A percentile compares a stretch with the other conserved stretches of the same genome.
These are phyloP conservation scores for Paralvinella palmiformis DNA, from an alignment of 1,140 invertebrate genomes.

Conservation along the genomic window DNA sequence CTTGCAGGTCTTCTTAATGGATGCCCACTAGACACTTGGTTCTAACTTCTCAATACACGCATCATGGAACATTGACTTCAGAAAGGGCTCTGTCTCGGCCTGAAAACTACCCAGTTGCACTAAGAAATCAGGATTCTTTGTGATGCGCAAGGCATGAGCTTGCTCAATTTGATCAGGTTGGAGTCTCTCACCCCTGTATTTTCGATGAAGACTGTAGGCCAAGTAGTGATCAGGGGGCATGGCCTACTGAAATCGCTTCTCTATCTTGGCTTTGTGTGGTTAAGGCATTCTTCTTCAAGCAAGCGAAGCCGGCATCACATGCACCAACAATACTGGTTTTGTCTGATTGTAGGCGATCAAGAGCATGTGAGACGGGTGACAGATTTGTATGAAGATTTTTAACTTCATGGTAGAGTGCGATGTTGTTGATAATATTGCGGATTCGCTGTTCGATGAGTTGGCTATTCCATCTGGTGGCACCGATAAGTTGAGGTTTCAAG, in stretches of 20 bases:
- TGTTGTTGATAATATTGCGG: background rate
- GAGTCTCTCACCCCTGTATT: background rate
- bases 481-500: background rate
- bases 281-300: background rate
- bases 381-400: background rate
- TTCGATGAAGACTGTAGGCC: background rate
- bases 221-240: conserved; percentile 2
- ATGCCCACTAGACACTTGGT: too few species aligned
- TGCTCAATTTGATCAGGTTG: too few species aligned
- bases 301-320: conserved; percentile 3
- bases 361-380: background rate
- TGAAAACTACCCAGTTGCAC: too few species aligned
- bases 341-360: background rate
- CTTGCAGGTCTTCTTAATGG: too few species aligned
- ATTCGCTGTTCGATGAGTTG: background rate
- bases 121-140: too few species aligned
- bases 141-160: too few species aligned
- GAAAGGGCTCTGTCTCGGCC: too few species aligned
- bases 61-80: too few species aligned
- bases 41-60: too few species aligned
- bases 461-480: conserved; percentile 1
- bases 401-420: background rate
- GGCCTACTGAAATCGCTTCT: conserved; percentile 4
- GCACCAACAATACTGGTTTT: conserved; percentile 1
- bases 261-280: conserved; percentile 2